Evolutionary conservation across 2,113 vertebrate species (phyloP).

Genomic region (Callorhinus ursinus): DNA sequence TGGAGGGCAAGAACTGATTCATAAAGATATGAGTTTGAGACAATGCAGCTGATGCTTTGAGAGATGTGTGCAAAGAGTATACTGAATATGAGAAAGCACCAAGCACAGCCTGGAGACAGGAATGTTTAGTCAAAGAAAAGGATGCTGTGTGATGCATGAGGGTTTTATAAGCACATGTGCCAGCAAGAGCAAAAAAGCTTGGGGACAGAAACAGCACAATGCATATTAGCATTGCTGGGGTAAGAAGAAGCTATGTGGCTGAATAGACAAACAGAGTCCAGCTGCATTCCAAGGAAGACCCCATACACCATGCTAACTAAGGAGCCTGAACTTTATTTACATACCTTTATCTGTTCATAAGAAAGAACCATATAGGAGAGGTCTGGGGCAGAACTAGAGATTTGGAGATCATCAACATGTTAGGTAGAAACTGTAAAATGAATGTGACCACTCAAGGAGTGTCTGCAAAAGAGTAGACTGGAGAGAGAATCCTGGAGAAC

Average conservation of each 20-base stretch:
- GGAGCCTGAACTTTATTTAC: not conserved
- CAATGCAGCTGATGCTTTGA: not conserved
- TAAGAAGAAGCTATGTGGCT: not conserved
- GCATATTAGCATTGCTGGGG: not conserved
- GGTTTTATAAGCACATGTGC: not conserved
- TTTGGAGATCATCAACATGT: not conserved
- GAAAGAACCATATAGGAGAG: not conserved
- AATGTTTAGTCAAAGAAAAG: not conserved
- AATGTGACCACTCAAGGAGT: not conserved
- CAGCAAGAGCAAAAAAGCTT: not conserved
- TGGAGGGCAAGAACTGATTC: not conserved
- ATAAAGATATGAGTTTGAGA: not conserved
- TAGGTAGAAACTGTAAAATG: not conserved
- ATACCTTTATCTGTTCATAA: not conserved
- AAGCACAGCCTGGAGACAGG: not conserved
- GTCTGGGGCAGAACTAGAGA: not conserved
- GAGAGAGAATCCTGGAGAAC: not conserved
- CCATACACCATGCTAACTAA: rapidly evolving
- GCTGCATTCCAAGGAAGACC: not conserved
- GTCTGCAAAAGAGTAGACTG: not conserved
- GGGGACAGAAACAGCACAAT: not conserved
- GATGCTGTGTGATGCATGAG: rapidly evolving
- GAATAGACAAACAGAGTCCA: not conserved
- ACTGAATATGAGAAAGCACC: not conserved
- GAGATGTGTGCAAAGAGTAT: not conserved